phyloP scores from a whole-genome alignment of 2,797 vertebrate genomes.

The Alfaro cultratus region DNA sequence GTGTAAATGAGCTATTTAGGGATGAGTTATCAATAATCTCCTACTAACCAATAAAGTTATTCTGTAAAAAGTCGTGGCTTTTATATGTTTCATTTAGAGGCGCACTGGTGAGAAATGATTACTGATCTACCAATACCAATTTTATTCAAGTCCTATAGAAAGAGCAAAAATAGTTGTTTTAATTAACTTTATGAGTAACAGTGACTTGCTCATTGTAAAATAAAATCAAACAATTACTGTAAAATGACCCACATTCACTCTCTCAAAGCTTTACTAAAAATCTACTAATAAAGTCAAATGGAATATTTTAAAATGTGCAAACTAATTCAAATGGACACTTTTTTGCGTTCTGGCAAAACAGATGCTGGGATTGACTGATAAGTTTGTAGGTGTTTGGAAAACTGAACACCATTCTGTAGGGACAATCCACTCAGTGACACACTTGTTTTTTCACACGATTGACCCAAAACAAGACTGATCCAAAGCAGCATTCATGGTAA shows the following conservation, averaged over 20 bases:
- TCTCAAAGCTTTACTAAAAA: not conserved
- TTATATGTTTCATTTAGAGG: not conserved
- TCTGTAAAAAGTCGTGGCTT: not conserved
- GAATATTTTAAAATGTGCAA: not conserved
- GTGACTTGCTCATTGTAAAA: not conserved
- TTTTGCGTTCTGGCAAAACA: not conserved
- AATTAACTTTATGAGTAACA: not conserved
- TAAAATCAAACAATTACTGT: not conserved
- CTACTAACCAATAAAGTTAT: not conserved
- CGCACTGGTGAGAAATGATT: not conserved
- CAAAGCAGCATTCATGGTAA: not conserved
- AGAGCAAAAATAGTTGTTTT: not conserved
- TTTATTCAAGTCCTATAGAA: not conserved
- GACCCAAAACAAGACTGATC: not conserved
- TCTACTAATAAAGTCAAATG: not conserved
- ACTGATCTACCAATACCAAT: not conserved
- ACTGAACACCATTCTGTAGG: not conserved
- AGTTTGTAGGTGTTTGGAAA: not conserved
- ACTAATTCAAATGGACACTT: not conserved
- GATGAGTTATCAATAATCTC: not conserved
- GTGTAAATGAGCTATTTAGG: not conserved
- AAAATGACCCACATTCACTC: not conserved
- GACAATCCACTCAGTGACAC: not conserved
- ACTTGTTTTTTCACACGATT: not conserved
- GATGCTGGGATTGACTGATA: not conserved